Base-by-base conservation (phyloP, 2,797 vertebrate genomes). In the Eulemur albifrons region DNA sequence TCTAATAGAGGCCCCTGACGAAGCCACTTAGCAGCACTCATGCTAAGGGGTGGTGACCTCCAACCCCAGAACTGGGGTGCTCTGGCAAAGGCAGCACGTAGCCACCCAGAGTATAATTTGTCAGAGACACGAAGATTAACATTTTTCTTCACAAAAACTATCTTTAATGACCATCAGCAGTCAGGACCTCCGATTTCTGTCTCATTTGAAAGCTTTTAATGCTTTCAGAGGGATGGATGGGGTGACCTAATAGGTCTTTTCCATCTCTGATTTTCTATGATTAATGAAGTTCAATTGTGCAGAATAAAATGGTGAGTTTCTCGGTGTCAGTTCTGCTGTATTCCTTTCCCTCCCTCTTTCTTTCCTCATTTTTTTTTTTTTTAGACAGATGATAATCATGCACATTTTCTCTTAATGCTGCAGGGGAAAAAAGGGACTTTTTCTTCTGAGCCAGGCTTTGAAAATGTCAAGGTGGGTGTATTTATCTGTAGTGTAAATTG, bases 241-340 rank as follows among this genome's bases (percentile, higher is more conserved):
- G 93, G 81, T 98, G 98, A 98, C 98, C 97, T 96, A 96, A 92
- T 94, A 97, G 97, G 98, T 97, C 98, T 97, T 97, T 97, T 92
- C 97, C 94, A 97, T 97, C 97, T 97, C 98, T 97, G 97, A 98
- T 98, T 97, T 97, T 97, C 96, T 97, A 94, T 97, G 97, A 98
- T 97, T 98, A 98, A 97, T 98, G 98, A 98, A 97, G 96, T 97
- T 98, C 98, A 98, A 98, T 98, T 97, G 98, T 97, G 97, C 97
- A 97, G 97, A 98, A 98, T 97, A 95, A 98, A 98, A 97, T 95
- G 94, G 92, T 92, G 82, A 98, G 97, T 97, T 97, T 95, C 94
- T 97, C 85, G 0, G 87, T 97, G 93, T 97, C 97, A 86, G 81
- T 93, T 97, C 76, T 85, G 86, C 96, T 93, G 84, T 83, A 88